Evolutionary conservation across 1,140 invertebrate genomes (phyloP).

Genomic region (Batillaria attramentaria): DNA sequence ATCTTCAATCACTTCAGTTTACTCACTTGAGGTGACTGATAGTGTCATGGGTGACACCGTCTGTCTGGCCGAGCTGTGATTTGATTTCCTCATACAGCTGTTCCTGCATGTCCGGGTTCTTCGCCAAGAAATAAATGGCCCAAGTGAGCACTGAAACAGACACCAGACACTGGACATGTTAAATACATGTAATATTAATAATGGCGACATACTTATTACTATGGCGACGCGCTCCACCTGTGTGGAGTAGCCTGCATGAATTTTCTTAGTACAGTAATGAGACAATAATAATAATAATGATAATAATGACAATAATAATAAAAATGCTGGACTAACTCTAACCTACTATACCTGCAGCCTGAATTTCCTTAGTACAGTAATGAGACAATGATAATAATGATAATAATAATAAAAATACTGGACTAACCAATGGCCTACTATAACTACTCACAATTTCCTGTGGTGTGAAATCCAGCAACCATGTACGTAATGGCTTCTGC

Average conservation of each 20-base stretch:
- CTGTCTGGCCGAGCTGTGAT: constrained; percentile 47
- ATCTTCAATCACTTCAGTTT: too few relatives aligned
- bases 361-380: too few relatives aligned
- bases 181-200: constrained; percentile 5
- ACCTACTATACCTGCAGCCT: too few relatives aligned
- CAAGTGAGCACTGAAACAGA: constrained; percentile 62
- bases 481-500: constrained; percentile 51
- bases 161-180: constrained; percentile 26
- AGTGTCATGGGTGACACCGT: constrained; percentile 45
- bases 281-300: too few relatives aligned
- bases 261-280: too few relatives aligned
- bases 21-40: constrained; percentile 55
- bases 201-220: neutral
- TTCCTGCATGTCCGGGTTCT: constrained; percentile 63
- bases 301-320: too few relatives aligned
- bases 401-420: neutral
- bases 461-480: constrained; percentile 63
- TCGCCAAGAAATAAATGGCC: constrained; percentile 66
- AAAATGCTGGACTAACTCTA: too few relatives aligned
- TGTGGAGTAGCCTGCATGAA: too few relatives aligned
- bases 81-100: constrained; percentile 62
- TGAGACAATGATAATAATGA: too few relatives aligned
- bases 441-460: constrained; percentile 59
- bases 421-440: neutral
- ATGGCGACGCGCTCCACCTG: too few relatives aligned